Conservation (phyloP, 2,888 invertebrate genomes). For the Leptothorax acervorum region DNA sequence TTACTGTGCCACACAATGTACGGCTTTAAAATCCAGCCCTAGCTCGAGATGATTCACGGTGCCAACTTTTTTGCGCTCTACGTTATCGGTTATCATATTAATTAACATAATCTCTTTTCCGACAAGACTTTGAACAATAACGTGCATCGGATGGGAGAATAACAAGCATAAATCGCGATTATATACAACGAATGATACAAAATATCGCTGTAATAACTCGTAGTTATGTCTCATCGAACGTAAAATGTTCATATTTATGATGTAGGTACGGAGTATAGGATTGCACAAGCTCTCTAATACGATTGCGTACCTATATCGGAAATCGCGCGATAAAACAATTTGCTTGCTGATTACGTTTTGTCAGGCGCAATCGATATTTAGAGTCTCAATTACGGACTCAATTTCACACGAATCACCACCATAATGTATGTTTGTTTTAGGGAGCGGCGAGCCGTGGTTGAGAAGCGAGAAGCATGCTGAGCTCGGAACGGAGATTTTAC, state of each 20-base stretch:
- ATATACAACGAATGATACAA: neutral
- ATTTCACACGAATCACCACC: neutral
- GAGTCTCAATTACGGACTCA: neutral
- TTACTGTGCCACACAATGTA: constrained; percentile 57
- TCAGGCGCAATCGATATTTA: constrained; percentile 16
- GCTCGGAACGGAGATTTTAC: constrained; percentile 90
- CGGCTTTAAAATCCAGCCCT: constrained; percentile 58
- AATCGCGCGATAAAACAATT: constrained; percentile 10
- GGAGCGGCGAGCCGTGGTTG: constrained; percentile 82
- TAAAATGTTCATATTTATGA: neutral
- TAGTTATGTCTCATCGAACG: neutral
- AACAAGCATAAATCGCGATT: neutral
- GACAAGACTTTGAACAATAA: neutral
- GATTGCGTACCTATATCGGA: neutral
- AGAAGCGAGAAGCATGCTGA: constrained; percentile 87
- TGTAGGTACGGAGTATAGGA: neutral
- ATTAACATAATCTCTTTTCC: neutral
- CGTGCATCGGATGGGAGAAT: neutral
- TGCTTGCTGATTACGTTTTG: constrained; percentile 16
- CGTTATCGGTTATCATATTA: neutral
- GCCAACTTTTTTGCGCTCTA: neutral
- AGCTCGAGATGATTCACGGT: neutral
- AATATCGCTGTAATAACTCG: neutral
- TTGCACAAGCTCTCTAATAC: neutral
- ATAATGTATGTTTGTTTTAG: constrained; percentile 71